Evolutionary conservation across 2,113 vertebrate species (phyloP), one percentile per base, ranked within the genome.

Genomic region (Redunca redunca): DNA sequence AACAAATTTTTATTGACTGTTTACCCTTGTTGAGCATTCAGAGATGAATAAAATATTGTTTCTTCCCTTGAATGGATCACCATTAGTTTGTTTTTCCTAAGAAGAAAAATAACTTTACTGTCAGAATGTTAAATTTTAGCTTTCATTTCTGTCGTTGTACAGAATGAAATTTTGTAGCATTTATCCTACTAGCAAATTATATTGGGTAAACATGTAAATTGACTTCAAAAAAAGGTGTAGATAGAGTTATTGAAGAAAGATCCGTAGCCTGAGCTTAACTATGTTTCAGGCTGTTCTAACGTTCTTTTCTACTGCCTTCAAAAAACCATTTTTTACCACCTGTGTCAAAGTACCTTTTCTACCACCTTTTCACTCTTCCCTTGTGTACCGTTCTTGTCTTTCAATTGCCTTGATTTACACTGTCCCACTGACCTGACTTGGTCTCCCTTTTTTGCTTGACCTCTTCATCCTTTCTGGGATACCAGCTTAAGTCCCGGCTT

Each of bases 121-220:
- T 91, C 62, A 97, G 50, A 97, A 88, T 92, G 80, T 77, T 53
- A 88, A 95, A 91, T 82, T 64, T 64, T 81, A 28, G 19, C 25
- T 95, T 91, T 85, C 28, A 81, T 40, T 74, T 94, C 77, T 95
- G 40, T 96, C 43, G 50, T 58, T 80, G 4, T 90, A 62, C 19
- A 71, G 30, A 57, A 40, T 95, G 33, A n/a, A 50, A 74, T 85
- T 94, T 85, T 74, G 16, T 88, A 77, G 33, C 67, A 58, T 95
- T 91, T 91, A 43, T 43, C 30, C 78, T 26, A 21, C 17, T 71
- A 40, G 90, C 36, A 85, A 95, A 92, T 91, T 67, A 50, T 48
- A 53, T 62, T 74, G 33, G 16, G 17, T 55, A 89, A 78, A 67
- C 15, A 84, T 58, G 43, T 78, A 83, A 95, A 74, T 81, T 95